A percentile compares a stretch with the other conserved stretches of the same genome.
These are phyloP conservation scores for Cettia cetti DNA, from an alignment of 2,113 vertebrate species.

Conservation along the genomic window DNA sequence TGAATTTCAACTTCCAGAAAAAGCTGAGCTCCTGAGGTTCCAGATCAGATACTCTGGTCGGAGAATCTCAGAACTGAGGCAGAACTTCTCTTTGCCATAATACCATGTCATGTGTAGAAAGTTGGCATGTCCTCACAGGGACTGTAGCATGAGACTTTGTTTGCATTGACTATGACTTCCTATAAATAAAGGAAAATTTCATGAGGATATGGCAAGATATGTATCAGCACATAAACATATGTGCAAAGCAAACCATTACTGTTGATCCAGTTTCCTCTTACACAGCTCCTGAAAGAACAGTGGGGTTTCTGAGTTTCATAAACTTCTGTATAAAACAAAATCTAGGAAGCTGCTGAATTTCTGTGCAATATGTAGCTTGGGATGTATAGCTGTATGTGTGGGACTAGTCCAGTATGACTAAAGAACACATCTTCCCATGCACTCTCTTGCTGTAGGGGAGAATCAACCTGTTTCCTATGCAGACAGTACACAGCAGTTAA, in stretches of 20 bases:
- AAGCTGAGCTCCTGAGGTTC: background rate
- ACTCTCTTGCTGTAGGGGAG: background rate
- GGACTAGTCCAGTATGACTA: background rate
- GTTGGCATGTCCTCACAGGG: background rate
- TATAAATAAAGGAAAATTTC: background rate
- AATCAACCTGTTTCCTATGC: background rate
- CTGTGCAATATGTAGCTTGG: background rate
- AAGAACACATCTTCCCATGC: fast-evolving
- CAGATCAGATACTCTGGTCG: background rate
- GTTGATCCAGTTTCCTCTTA: background rate
- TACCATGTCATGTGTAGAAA: background rate
- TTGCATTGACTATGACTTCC: background rate
- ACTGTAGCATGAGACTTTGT: background rate
- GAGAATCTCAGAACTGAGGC: background rate
- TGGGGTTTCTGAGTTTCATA: background rate
- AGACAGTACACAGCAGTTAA: background rate
- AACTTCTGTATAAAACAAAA: background rate
- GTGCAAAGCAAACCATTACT: background rate
- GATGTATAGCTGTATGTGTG: background rate
- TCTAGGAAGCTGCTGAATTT: background rate
- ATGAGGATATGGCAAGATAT: background rate
- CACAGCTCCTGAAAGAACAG: background rate
- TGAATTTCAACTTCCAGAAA: background rate
- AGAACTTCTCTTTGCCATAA: background rate
- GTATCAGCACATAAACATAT: fast-evolving